Base-by-base conservation (phyloP, 2,113 vertebrate species). In the Gymnocephalus cernua region DNA sequence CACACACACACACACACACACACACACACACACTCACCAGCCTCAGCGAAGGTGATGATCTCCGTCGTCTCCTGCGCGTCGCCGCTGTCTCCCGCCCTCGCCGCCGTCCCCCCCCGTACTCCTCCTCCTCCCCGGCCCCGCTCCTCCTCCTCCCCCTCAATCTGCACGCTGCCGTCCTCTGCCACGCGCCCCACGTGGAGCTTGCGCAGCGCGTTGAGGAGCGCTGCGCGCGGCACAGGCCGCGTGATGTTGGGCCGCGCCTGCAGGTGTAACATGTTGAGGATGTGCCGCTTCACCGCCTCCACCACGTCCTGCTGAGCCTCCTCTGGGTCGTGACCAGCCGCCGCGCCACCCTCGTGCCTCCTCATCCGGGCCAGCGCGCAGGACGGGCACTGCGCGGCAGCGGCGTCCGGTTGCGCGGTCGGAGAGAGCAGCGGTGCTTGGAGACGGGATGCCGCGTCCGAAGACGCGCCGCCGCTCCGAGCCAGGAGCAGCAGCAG, bases 211-310 rank as follows among this genome's bases (percentile, higher is more conserved):
- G 98, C 98, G 87, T 99, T 99, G 85, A 99, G 95, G 65, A 99
- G 96, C 23, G 98, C 98, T 76, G 98, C 97, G 77, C 98, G 97
- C 76, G 98, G 98, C 86, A 99, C 98, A 2, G 98, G 96, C 85
- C 97, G 96, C 50, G 96, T 99, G 94, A 99, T 96, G 92, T 99
- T 98, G 88, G 98, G 98, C 90, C 97, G 97, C 76, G 94, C 93
- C 93, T 95, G 97, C 90, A 99, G 96, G 93, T 99, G 98, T 94
- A 99, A 95, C 98, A 98, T 98, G 95, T 96, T 97, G 74, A 99
- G 91, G 86, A 99, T 99, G 96, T 99, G 98, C 78, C 95, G 95
- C 94, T 99, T 99, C 78, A 99, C 98, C 63, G 98, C 98, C 93
- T 99, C 98, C 93, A 99, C 97, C 97, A 99, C 97, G 82, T 98